Evolutionary conservation across 2,797 vertebrate species (phyloP), one percentile per base, ranked within the genome.

Genomic region (Sparus aurata): DNA sequence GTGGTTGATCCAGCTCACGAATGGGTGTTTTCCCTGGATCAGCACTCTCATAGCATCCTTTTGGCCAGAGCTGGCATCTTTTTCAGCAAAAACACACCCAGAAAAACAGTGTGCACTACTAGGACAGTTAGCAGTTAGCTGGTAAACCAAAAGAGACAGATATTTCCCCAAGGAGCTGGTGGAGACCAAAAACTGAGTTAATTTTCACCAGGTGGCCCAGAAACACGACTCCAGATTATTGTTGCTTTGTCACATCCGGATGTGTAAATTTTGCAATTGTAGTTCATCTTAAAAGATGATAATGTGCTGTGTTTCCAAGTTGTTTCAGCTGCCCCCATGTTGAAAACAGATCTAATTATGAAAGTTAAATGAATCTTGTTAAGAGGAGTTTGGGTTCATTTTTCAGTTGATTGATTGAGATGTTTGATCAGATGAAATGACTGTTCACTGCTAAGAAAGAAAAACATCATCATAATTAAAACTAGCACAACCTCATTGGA

Each of bases 381-480:
- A 25, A 25, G 17, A 47, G 18, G 3, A 74, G 11, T 55, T 79
- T 65, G 20, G 1, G 30, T 34, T 34, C 5, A 34, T 34, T 34
- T 34, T 8, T 34, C 30, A 34, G 6, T 34, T 34, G 30, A 34
- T 1, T 34, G 30, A 34, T 34, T 8, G 5, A 34, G 30, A 8
- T 34, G 30, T 5, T 34, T 34, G 30, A 34, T 34, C 13, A n/a
- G 49, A 57, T 63, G 3, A 50, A 61, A 61, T 11, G 10, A 25
- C 30, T 60, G 1, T 49, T 25, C 16, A 23, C 13, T 49, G 15
- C 74, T 64, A 43, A 41, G 45, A 30, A 55, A 64, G 59, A 67
- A 65, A 73, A 80, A 80, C 73, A 85, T 80, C 53, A 58, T 34
- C 4, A 38, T 2, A 10, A 50, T 68, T 16, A 34, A 54, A 55